phyloP scores from a whole-genome alignment of 2,797 vertebrate genomes.

The Enteromius mattozi region DNA sequence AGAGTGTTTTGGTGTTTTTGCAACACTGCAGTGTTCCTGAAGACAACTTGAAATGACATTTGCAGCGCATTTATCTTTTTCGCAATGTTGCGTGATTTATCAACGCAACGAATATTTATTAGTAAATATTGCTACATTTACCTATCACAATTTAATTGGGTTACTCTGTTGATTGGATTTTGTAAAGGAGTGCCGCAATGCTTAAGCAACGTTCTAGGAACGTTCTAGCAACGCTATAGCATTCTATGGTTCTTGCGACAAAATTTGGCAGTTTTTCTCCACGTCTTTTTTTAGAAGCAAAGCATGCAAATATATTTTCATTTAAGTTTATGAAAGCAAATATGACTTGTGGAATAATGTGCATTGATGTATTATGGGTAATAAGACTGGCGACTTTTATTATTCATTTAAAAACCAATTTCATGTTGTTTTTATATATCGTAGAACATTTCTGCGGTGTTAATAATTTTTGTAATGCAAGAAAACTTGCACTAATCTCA shows the following conservation, averaged over 20 bases:
- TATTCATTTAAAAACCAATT: not conserved
- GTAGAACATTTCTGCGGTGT: not conserved
- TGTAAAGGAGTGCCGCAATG: not conserved
- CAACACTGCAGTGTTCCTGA: not conserved
- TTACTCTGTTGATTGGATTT: not conserved
- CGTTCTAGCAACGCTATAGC: not conserved
- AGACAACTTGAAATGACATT: not conserved
- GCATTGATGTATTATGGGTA: too few species aligned
- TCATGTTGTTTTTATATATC: not conserved
- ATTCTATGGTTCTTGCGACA: not conserved
- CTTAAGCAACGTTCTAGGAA: too few species aligned
- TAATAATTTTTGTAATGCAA: not conserved
- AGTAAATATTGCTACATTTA: not conserved
- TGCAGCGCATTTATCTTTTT: not conserved
- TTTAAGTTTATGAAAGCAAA: not conserved
- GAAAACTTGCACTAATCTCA: not conserved
- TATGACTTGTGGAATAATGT: not conserved
- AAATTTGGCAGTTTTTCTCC: not conserved
- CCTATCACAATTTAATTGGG: not conserved
- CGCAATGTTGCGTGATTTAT: not conserved
- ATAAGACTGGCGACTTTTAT: not conserved
- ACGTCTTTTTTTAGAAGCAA: not conserved
- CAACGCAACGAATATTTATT: not conserved
- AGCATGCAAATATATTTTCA: not conserved
- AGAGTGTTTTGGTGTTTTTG: not conserved